phyloP scores from a whole-genome alignment of 2,113 vertebrate species.

The Alethe diademata region DNA sequence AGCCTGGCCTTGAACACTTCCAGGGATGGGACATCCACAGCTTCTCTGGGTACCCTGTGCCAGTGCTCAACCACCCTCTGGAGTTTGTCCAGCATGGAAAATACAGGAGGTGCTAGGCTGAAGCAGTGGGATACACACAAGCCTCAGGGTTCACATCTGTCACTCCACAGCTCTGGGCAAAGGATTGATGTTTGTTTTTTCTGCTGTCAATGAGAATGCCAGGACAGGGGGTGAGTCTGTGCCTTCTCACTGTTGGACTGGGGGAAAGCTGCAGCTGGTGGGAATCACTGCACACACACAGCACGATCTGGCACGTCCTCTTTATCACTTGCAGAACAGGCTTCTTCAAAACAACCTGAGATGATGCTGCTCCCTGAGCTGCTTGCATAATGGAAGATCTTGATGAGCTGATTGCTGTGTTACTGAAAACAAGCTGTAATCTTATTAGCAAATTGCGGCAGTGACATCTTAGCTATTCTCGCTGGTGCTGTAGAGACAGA shows the following conservation, averaged over 20 bases:
- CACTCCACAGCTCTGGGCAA: neutral
- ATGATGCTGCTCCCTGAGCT: conserved; percentile 3
- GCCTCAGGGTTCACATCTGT: neutral
- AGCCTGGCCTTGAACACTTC: neutral
- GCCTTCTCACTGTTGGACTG: too few species aligned
- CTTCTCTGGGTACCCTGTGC: neutral
- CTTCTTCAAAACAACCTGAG: conserved; percentile 36
- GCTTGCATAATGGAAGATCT: conserved; percentile 51
- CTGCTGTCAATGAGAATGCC: neutral
- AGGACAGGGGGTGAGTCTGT: neutral
- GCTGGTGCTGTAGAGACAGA: neutral
- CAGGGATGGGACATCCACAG: neutral
- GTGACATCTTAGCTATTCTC: conserved; percentile 1
- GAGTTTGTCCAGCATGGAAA: neutral
- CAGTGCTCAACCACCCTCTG: neutral
- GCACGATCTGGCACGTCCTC: neutral
- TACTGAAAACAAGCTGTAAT: conserved; percentile 53
- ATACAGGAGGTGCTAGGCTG: neutral
- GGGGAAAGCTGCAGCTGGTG: neutral
- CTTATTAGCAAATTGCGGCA: conserved; percentile 23
- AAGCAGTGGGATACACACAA: rapidly evolving
- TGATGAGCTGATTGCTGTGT: conserved; percentile 47
- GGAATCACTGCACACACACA: neutral
- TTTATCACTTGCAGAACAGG: conserved; percentile 50
- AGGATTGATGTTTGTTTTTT: neutral